These are phyloP conservation scores for Rhinogobio ventralis DNA, from an alignment of 2,797 vertebrate species.

Conservation along the genomic window DNA sequence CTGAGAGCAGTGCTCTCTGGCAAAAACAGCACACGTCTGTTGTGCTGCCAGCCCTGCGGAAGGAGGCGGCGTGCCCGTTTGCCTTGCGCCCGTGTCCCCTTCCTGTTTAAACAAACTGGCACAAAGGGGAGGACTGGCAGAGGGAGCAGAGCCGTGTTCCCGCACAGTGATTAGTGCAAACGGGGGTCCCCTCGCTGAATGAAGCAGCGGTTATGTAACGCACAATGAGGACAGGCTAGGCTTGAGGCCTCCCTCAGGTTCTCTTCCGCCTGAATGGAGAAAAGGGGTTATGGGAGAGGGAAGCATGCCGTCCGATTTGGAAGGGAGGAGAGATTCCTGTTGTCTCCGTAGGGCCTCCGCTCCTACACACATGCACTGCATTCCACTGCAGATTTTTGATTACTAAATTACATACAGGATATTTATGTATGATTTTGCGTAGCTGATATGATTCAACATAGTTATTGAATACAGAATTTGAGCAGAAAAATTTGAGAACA, in stretches of 20 bases:
- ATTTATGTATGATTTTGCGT: not conserved
- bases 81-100: slow-evolving; percentile 9
- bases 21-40: slow-evolving; percentile 50
- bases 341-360: not conserved
- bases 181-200: slow-evolving; percentile 23
- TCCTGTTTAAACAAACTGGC: slow-evolving; percentile 47
- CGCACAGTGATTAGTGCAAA: slow-evolving; percentile 37
- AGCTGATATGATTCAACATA: not conserved
- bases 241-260: slow-evolving; percentile 26
- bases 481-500: not conserved
- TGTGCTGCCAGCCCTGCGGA: slow-evolving; percentile 45
- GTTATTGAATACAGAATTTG: not conserved
- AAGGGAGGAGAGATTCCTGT: not conserved
- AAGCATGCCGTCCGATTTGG: not conserved
- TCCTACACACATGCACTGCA: not conserved
- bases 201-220: slow-evolving; percentile 44
- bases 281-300: slow-evolving; percentile 10
- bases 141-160: slow-evolving; percentile 9
- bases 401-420: not conserved
- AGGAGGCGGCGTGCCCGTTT: slow-evolving; percentile 31
- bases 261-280: slow-evolving; percentile 18
- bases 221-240: slow-evolving; percentile 2
- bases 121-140: slow-evolving; percentile 40
- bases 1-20: not conserved
- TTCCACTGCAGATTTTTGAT: slow-evolving; percentile 17